Percentiles rank a stretch among this genome's conserved stretches.
Evolutionary conservation across 1,140 invertebrate species (phyloP).

Genomic region (Neuroterus valhalla): DNA sequence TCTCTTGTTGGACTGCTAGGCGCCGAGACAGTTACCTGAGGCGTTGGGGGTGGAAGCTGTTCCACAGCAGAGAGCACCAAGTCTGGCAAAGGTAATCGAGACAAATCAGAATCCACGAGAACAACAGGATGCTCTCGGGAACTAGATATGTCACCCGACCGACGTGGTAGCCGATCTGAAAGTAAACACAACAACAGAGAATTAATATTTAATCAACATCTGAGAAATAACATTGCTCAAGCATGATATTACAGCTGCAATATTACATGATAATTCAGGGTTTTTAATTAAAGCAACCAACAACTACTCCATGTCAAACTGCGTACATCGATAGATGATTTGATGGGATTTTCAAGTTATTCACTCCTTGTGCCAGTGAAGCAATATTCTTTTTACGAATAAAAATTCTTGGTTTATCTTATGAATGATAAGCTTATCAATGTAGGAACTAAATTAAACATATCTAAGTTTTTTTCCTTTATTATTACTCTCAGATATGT

Average conservation of each 20-base stretch:
- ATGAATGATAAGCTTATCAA: not conserved
- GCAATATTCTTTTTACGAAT: not conserved
- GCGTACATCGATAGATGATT: not conserved
- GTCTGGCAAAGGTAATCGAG: constrained; percentile 67
- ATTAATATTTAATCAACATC: not conserved
- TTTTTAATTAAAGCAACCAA: too few species aligned
- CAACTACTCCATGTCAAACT: too few species aligned
- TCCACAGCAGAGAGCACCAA: constrained; percentile 70
- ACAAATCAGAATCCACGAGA: constrained; percentile 67
- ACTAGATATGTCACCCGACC: constrained; percentile 53
- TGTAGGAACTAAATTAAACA: constrained; percentile 10
- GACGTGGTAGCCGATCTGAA: constrained; percentile 68
- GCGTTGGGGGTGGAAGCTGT: constrained; percentile 65
- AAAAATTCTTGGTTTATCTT: not conserved
- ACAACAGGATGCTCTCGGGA: constrained; percentile 65
- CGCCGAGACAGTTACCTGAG: constrained; percentile 71
- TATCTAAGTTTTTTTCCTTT: constrained; percentile 13
- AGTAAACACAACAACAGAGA: constrained; percentile 7
- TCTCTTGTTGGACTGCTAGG: constrained; percentile 72
- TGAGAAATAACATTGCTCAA: not conserved
- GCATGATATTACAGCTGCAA: too few species aligned
- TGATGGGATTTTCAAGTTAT: not conserved
- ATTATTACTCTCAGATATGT: not conserved
- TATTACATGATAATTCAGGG: too few species aligned
- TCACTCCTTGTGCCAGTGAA: not conserved